These are phyloP conservation scores for Psittacara wagleri DNA, from an alignment of 2,113 vertebrate species.

Conservation along the genomic window DNA sequence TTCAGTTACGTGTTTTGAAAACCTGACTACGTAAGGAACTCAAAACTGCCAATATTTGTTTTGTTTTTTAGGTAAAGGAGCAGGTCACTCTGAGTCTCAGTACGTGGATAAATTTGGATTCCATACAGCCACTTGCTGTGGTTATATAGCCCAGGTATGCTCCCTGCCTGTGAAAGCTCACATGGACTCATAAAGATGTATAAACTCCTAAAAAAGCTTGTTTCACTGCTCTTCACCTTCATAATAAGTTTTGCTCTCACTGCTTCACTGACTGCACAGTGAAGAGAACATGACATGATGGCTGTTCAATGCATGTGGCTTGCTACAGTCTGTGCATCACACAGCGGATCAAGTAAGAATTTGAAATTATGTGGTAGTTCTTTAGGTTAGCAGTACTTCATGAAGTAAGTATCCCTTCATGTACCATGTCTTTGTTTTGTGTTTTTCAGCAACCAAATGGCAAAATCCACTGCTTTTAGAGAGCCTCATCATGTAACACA, in stretches of 20 bases:
- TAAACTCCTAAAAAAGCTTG: background rate
- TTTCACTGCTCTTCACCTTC: background rate
- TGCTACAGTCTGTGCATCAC: background rate
- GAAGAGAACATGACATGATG: background rate
- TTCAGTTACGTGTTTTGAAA: background rate
- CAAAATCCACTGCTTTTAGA: background rate
- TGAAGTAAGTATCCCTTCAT: background rate
- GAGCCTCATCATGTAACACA: background rate
- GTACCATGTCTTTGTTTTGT: background rate
- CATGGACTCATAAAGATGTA: background rate
- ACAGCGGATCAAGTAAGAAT: background rate
- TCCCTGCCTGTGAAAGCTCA: background rate
- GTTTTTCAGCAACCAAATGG: background rate
- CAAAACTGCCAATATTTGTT: background rate
- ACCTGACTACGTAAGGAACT: background rate
- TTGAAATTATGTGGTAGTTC: background rate
- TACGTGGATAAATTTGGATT: constrained; percentile 87
- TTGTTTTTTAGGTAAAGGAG: constrained; percentile 77
- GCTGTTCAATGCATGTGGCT: background rate
- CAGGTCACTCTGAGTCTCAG: constrained; percentile 54
- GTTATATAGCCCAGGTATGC: constrained; percentile 88
- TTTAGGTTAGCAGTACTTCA: background rate
- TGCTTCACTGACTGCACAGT: background rate
- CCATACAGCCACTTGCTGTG: constrained; percentile 84
- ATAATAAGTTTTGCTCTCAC: background rate